Evolutionary conservation across 2,797 vertebrate species (phyloP).

Genomic region (Petrocephalus sullivani): DNA sequence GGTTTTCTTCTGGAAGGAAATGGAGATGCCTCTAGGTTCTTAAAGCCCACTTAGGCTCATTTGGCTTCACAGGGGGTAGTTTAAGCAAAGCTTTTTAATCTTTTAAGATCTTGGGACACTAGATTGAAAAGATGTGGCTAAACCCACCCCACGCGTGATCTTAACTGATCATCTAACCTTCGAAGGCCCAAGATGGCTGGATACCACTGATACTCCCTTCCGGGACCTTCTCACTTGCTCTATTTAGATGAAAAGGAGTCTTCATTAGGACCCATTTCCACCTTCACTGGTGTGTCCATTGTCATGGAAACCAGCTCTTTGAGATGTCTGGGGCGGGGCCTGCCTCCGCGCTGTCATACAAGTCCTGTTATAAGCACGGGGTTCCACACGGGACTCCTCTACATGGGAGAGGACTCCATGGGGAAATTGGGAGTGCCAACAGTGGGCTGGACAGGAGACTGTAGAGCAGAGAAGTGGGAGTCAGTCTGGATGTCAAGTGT

Average conservation of each 20-base stretch:
- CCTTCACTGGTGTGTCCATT: neutral
- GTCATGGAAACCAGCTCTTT: slow-evolving; percentile 4
- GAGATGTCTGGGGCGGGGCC: neutral
- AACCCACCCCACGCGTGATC: neutral
- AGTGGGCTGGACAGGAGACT: neutral
- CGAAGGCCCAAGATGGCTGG: too few species aligned
- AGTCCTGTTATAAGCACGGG: neutral
- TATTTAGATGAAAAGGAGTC: neutral
- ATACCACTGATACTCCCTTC: neutral
- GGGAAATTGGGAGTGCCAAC: neutral
- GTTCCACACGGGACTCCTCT: neutral
- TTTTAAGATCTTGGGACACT: neutral
- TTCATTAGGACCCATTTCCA: neutral
- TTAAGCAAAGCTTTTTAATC: neutral
- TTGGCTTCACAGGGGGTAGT: neutral
- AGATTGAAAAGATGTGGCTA: neutral
- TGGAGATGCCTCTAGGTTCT: neutral
- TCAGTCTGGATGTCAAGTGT: neutral
- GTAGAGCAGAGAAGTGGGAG: neutral
- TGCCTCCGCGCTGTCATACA: neutral
- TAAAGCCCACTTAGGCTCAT: neutral
- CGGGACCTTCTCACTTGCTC: neutral
- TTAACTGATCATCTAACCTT: neutral
- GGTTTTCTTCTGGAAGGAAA: neutral
- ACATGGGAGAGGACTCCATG: neutral